These are phyloP conservation scores for Notodonta dromedarius DNA, from an alignment of 2,888 invertebrate genomes.

Conservation along the genomic window DNA sequence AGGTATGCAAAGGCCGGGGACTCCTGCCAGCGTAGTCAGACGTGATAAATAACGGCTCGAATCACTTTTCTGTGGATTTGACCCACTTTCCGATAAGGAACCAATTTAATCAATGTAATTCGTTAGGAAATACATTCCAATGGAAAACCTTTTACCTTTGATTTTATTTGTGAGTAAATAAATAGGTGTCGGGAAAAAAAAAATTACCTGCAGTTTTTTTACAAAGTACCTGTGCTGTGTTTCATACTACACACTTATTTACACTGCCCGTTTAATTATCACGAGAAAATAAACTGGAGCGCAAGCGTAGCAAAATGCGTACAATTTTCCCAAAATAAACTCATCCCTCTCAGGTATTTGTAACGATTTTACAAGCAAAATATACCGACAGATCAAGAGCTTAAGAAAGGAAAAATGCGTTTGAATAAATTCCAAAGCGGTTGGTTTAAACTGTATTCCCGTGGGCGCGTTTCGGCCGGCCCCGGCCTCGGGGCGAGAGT, in stretches of 20 bases:
- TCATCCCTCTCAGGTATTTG: background rate
- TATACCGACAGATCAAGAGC: slow-evolving; percentile 34
- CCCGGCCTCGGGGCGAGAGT: background rate
- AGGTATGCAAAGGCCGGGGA: background rate
- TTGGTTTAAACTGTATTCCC: slow-evolving; percentile 10
- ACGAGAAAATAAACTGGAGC: background rate
- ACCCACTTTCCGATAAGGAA: slow-evolving; percentile 2
- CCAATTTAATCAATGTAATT: slow-evolving; percentile 5
- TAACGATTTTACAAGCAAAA: slow-evolving; percentile 12
- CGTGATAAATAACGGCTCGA: slow-evolving; percentile 2
- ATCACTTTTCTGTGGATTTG: background rate
- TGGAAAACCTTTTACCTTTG: background rate
- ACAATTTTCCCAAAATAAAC: background rate
- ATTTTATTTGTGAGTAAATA: background rate
- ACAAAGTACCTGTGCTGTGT: no score
- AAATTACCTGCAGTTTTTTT: no score
- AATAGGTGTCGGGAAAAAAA: no score
- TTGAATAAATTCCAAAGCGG: slow-evolving; percentile 25
- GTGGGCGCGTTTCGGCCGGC: slow-evolving; percentile 21
- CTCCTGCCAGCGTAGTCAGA: background rate
- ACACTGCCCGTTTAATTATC: no score
- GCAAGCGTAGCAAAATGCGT: background rate
- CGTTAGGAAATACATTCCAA: background rate
- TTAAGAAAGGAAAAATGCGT: slow-evolving; percentile 40
- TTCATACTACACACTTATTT: no score